Evolutionary conservation across 2,888 invertebrate genomes (phyloP).

Genomic region (Aquatica leii): DNA sequence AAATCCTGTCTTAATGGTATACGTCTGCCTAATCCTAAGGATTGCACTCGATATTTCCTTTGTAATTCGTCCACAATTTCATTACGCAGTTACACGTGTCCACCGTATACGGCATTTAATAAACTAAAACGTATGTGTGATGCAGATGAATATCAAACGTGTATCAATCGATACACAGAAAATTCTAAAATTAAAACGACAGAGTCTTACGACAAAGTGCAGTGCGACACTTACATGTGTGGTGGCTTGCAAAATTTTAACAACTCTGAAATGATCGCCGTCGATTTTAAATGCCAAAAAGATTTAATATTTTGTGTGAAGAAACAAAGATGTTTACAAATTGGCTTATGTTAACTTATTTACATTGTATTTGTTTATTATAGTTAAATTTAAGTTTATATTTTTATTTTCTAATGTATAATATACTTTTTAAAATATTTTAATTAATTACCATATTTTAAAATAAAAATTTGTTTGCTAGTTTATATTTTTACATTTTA

Average conservation of each 20-base stretch:
- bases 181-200: conserved; percentile 13
- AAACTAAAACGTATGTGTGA: conserved; percentile 36
- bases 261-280: conserved; percentile 15
- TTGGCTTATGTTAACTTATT: conserved; percentile 10
- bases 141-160: conserved; percentile 28
- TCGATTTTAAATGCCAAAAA: conserved; percentile 19
- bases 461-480: too few relatives aligned
- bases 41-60: conserved; percentile 36
- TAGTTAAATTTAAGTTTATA: too few relatives aligned
- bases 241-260: conserved; percentile 23
- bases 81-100: conserved; percentile 32
- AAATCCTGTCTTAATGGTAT: conserved; percentile 23
- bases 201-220: conserved; percentile 10
- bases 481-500: too few relatives aligned
- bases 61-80: conserved; percentile 26
- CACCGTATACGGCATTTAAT: conserved; percentile 38
- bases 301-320: conserved; percentile 18
- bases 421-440: too few relatives aligned
- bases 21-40: conserved; percentile 35
- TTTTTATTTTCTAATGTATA: too few relatives aligned
- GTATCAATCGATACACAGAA: conserved; percentile 21
- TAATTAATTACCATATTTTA: too few relatives aligned
- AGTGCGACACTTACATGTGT: conserved; percentile 22
- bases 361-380: not conserved
- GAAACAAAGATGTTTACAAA: conserved; percentile 15